Percentiles rank a stretch among this genome's conserved stretches.
phyloP scores from a whole-genome alignment of 2,113 vertebrate genomes.

The Ursus arctos region DNA sequence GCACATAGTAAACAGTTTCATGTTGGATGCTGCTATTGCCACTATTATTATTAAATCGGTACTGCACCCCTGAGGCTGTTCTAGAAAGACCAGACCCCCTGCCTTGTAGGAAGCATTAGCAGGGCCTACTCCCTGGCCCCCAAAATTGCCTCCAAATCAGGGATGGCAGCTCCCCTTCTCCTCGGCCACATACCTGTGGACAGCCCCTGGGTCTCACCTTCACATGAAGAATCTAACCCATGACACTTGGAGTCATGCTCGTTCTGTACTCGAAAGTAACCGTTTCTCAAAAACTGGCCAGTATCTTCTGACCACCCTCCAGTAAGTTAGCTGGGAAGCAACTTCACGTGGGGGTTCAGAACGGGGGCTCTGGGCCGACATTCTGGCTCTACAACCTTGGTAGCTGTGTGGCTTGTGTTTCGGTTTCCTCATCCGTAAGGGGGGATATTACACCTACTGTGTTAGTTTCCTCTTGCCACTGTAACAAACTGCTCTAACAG shows the following conservation, averaged over 20 bases:
- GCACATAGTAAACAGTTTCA: rapidly evolving
- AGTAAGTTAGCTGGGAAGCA: not conserved
- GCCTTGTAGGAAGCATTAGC: not conserved
- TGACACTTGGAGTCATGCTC: not conserved
- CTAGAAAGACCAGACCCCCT: not conserved
- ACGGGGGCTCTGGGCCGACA: not conserved
- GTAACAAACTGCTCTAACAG: not conserved
- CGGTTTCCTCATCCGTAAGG: not conserved
- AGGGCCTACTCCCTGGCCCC: not conserved
- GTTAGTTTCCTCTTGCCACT: too few relatives aligned
- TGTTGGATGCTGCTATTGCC: rapidly evolving
- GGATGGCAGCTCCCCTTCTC: rapidly evolving
- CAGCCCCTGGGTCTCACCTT: rapidly evolving
- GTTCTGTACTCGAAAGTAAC: not conserved
- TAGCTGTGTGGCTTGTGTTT: not conserved
- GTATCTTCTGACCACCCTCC: not conserved
- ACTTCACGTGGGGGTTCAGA: not conserved
- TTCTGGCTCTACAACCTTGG: not conserved
- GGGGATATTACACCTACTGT: not conserved
- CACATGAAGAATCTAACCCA: rapidly evolving
- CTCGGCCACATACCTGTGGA: not conserved
- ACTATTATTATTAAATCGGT: rapidly evolving
- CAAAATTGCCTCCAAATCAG: not conserved
- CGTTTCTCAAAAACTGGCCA: not conserved
- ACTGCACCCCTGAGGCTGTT: rapidly evolving